Percentiles rank a stretch among this genome's conserved stretches.
Evolutionary conservation across 2,113 vertebrate species (phyloP).

Genomic region (Burhinus bistriatus): DNA sequence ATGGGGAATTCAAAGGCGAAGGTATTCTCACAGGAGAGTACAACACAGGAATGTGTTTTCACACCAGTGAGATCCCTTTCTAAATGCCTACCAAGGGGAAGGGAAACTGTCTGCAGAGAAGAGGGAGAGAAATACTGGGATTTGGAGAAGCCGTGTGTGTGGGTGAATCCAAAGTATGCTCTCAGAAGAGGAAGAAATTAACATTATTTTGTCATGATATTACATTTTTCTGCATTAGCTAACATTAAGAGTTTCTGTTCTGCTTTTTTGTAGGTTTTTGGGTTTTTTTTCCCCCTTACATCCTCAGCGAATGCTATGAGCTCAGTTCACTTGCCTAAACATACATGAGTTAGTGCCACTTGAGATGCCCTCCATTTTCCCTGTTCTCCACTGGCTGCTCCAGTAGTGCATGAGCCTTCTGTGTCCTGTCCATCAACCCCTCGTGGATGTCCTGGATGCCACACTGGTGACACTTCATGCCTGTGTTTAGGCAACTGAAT

Average conservation of each 20-base stretch:
- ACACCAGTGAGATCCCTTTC: background rate
- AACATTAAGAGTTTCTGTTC: background rate
- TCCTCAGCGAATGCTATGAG: background rate
- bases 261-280: background rate
- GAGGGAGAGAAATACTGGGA: background rate
- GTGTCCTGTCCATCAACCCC: background rate
- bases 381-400: background rate
- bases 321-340: background rate
- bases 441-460: background rate
- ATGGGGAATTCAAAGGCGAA: constrained; percentile 11
- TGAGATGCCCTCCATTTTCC: background rate
- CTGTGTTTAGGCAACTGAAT: background rate
- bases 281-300: background rate
- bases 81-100: background rate
- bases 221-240: accelerated
- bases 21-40: background rate
- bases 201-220: background rate
- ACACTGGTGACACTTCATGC: too few relatives aligned
- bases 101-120: background rate
- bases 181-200: background rate
- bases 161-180: background rate
- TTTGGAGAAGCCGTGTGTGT: background rate
- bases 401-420: background rate
- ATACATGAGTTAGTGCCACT: background rate
- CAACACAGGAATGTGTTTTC: background rate